These are phyloP conservation scores for Choristoneura fumiferana DNA, from an alignment of 1,140 invertebrate genomes.

Conservation along the genomic window DNA sequence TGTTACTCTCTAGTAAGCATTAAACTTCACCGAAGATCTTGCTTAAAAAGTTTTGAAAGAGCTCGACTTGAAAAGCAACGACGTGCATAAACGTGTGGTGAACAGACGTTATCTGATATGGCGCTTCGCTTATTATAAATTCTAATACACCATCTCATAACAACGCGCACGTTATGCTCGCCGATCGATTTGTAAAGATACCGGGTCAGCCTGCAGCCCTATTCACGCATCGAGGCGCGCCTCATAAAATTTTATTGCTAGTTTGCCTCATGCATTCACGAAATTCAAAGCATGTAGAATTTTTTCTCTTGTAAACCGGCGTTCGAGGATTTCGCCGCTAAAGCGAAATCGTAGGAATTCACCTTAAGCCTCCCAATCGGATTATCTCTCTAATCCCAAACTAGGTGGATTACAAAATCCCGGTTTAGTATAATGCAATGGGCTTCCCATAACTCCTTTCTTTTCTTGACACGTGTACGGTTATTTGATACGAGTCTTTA, in stretches of 20 bases:
- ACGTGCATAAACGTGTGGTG: conserved; percentile 38
- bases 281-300: conserved; percentile 15
- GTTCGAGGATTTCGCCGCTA: background rate
- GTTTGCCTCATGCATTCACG: conserved; percentile 27
- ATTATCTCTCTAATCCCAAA: conserved; percentile 48
- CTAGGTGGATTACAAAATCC: conserved; percentile 43
- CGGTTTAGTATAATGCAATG: conserved; percentile 34
- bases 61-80: too few relatives aligned
- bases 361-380: conserved; percentile 32
- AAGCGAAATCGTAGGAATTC: conserved; percentile 33
- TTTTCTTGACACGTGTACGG: background rate
- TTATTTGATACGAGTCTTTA: background rate
- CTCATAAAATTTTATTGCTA: conserved; percentile 47
- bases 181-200: conserved; percentile 47
- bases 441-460: background rate
- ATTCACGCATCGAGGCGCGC: too few relatives aligned
- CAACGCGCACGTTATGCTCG: conserved; percentile 28
- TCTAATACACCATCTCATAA: conserved; percentile 48
- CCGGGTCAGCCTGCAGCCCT: conserved; percentile 32
- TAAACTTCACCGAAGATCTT: too few relatives aligned
- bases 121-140: conserved; percentile 46
- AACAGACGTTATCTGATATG: conserved; percentile 39
- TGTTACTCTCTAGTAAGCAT: too few relatives aligned
- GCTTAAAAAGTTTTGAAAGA: too few relatives aligned
- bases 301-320: too few relatives aligned